Evolutionary conservation across 2,888 invertebrate genomes (phyloP).

Genomic region (Tinea semifulvella): DNA sequence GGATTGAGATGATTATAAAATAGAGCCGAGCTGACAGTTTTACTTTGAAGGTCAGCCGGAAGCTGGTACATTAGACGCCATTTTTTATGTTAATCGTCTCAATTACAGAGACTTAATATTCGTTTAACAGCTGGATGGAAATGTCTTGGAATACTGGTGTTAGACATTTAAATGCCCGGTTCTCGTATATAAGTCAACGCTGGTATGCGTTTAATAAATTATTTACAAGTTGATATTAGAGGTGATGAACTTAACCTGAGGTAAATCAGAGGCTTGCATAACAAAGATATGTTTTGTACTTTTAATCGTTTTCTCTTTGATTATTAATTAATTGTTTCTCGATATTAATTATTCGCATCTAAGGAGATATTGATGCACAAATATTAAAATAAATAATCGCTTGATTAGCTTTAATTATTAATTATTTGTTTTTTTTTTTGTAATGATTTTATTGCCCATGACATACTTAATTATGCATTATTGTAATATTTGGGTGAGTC

Average conservation of each 20-base stretch:
- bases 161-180: too few species aligned
- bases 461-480: not conserved
- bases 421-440: not conserved
- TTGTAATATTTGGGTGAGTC: too few species aligned
- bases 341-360: not conserved
- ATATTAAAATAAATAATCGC: conserved; percentile 1
- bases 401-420: not conserved
- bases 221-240: conserved; percentile 1
- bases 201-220: not conserved
- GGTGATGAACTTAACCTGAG: not conserved
- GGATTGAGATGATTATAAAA: too few species aligned
- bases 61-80: too few species aligned
- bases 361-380: conserved; percentile 5
- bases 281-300: not conserved
- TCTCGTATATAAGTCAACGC: too few species aligned
- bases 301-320: not conserved
- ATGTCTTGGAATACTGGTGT: too few species aligned
- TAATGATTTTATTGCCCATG: conserved; percentile 8
- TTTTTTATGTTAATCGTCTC: too few species aligned
- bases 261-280: conserved; percentile 1
- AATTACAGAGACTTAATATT: too few species aligned
- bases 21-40: too few species aligned
- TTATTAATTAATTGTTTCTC: not conserved
- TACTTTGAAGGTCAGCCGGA: too few species aligned
- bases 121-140: too few species aligned